A percentile compares a stretch with the other conserved stretches of the same genome.
These are phyloP conservation scores for Druon quercuslanigerum DNA, from an alignment of 1,140 invertebrate species.

Conservation along the genomic window DNA sequence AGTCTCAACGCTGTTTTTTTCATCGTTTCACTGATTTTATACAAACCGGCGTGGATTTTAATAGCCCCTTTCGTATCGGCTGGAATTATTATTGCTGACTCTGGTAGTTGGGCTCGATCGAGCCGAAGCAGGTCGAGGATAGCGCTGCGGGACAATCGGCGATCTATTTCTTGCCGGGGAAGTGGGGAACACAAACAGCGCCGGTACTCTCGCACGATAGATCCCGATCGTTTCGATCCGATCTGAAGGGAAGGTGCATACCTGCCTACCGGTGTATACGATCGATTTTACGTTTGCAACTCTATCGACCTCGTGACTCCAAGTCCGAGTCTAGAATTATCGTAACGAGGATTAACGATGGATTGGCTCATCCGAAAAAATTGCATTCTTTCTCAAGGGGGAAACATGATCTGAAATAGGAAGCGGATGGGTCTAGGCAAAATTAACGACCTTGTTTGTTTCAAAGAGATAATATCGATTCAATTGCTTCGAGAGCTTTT, in stretches of 20 bases:
- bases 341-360: conserved; percentile 12
- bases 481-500: neutral
- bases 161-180: conserved; percentile 50
- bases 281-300: conserved; percentile 16
- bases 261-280: conserved; percentile 14
- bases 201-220: conserved; percentile 8
- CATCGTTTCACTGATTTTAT: conserved; percentile 17
- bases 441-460: conserved; percentile 6
- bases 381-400: neutral
- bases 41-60: conserved; percentile 32
- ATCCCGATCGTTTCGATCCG: neutral
- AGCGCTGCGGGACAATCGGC: conserved; percentile 55
- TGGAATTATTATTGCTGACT: conserved; percentile 48
- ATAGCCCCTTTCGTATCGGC: conserved; percentile 13
- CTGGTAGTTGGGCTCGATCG: neutral
- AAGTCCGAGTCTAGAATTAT: conserved; percentile 3
- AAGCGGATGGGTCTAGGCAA: neutral
- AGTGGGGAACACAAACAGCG: conserved; percentile 2
- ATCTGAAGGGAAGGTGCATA: conserved; percentile 1
- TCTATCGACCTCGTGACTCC: conserved; percentile 14
- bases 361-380: conserved; percentile 12
- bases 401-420: neutral
- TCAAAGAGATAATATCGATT: neutral
- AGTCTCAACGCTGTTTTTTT: neutral
- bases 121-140: conserved; percentile 64